A percentile compares a stretch with the other conserved stretches of the same genome.
Conservation (phyloP, 2,797 vertebrate species). For the Hydrophis major region DNA sequence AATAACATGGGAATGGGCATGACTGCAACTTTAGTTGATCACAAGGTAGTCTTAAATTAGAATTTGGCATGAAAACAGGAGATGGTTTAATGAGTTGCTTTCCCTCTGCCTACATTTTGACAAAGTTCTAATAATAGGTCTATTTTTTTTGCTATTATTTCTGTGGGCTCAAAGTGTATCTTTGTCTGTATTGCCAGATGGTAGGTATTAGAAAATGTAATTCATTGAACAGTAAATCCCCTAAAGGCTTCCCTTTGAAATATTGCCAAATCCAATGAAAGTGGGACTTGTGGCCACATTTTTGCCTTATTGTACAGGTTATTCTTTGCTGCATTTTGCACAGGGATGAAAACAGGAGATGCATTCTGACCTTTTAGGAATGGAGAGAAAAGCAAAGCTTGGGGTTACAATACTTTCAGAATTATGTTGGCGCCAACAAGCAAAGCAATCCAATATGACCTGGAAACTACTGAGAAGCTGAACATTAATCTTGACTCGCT, state of each 20-base stretch:
- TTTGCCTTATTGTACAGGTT: slow-evolving; percentile 38
- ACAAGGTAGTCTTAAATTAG: background rate
- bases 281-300: slow-evolving; percentile 22
- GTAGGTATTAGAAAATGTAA: slow-evolving; percentile 51
- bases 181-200: slow-evolving; percentile 50
- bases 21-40: background rate
- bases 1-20: background rate
- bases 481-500: slow-evolving; percentile 32
- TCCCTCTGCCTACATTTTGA: background rate
- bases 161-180: slow-evolving; percentile 38
- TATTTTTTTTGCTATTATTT: slow-evolving; percentile 42
- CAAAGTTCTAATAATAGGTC: slow-evolving; percentile 32
- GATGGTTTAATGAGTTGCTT: background rate
- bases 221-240: slow-evolving; percentile 63
- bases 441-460: background rate
- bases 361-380: slow-evolving; percentile 21
- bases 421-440: slow-evolving; percentile 7
- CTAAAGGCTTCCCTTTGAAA: slow-evolving; percentile 56
- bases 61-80: background rate
- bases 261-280: slow-evolving; percentile 54
- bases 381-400: slow-evolving; percentile 22
- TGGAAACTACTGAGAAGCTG: slow-evolving; percentile 42
- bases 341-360: background rate
- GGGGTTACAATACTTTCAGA: background rate
- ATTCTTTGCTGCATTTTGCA: slow-evolving; percentile 50